Evolutionary conservation across 2,113 vertebrate species (phyloP).

Genomic region (Chaetodon trifascialis): DNA sequence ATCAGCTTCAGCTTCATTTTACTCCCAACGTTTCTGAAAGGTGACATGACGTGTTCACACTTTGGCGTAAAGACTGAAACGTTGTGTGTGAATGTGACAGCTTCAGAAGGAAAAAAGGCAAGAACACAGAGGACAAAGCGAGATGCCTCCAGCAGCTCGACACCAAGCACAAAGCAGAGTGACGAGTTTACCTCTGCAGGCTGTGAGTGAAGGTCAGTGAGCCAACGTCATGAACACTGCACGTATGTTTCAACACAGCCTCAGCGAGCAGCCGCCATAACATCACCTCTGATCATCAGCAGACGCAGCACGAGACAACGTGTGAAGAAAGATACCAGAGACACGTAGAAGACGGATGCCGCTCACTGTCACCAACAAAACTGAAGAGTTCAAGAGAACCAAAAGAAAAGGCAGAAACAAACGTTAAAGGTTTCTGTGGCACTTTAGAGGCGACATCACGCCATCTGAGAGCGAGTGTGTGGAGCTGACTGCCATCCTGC

Average conservation of each 20-base stretch:
- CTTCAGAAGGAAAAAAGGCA: neutral
- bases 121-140: slow-evolving; percentile 7
- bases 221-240: neutral
- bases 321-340: too few relatives aligned
- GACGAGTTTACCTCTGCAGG: slow-evolving; percentile 1
- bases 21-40: too few relatives aligned
- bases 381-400: too few relatives aligned
- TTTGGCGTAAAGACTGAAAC: neutral
- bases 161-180: neutral
- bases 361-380: neutral
- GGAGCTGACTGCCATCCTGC: neutral
- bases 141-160: slow-evolving; percentile 1
- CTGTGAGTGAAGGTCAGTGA: neutral
- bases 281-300: neutral
- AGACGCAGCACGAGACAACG: neutral
- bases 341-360: neutral
- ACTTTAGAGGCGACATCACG: too few relatives aligned
- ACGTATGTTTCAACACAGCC: neutral
- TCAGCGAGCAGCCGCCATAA: too few relatives aligned
- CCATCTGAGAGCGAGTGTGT: too few relatives aligned
- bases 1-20: too few relatives aligned
- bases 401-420: neutral
- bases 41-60: too few relatives aligned
- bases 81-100: neutral
- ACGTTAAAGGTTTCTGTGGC: neutral